Evolutionary conservation across 2,888 invertebrate species (phyloP).

Genomic region (Galerucella calmariensis): DNA sequence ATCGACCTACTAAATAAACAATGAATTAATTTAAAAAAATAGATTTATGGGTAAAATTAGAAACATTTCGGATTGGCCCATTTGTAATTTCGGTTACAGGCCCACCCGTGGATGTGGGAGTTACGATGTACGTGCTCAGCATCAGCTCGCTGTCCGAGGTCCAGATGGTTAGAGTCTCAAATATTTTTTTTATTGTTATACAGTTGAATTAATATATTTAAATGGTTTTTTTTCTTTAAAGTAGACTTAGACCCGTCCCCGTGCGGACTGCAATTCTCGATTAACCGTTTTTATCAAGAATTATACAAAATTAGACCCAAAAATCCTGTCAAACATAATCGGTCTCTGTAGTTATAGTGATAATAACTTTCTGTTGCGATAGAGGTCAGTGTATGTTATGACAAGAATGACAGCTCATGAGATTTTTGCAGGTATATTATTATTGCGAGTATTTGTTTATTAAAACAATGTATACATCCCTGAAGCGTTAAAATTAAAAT

Average conservation of each 20-base stretch:
- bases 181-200: constrained; percentile 17
- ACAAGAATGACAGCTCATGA: too few relatives aligned
- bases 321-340: too few relatives aligned
- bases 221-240: constrained; percentile 38
- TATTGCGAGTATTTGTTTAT: too few relatives aligned
- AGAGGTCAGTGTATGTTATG: too few relatives aligned
- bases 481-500: too few relatives aligned
- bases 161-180: constrained; percentile 79
- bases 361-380: too few relatives aligned
- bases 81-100: constrained; percentile 76
- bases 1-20: not conserved
- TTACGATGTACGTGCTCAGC: constrained; percentile 98
- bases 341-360: too few relatives aligned
- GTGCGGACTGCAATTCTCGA: constrained; percentile 38
- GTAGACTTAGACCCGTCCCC: constrained; percentile 56
- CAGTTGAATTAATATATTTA: constrained; percentile 28
- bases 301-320: not conserved
- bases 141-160: constrained; percentile 99
- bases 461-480: too few relatives aligned
- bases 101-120: constrained; percentile 96
- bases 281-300: not conserved
- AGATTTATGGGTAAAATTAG: constrained; percentile 1
- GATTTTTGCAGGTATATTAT: too few relatives aligned
- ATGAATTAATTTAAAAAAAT: not conserved
- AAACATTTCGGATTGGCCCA: constrained; percentile 55